phyloP scores from a whole-genome alignment of 2,888 invertebrate genomes.

The Conomelus anceps region DNA sequence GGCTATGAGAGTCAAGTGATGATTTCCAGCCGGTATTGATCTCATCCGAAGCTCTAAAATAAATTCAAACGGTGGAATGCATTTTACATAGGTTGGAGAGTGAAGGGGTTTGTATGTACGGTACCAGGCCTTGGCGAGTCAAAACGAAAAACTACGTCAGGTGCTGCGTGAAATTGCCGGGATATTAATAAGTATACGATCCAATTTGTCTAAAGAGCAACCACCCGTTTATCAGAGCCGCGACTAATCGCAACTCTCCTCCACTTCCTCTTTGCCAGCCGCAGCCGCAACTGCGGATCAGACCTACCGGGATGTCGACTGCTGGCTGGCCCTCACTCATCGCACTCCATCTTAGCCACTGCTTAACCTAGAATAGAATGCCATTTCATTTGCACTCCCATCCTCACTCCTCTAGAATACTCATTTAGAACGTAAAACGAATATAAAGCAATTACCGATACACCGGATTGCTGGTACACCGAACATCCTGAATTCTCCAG shows the following conservation, averaged over 20 bases:
- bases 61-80: neutral
- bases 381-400: neutral
- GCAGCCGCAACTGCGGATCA: neutral
- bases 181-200: slow-evolving; percentile 18
- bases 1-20: too few relatives aligned
- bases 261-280: neutral
- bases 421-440: neutral
- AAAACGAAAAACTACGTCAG: slow-evolving; percentile 8
- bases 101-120: neutral
- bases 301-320: neutral
- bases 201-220: slow-evolving; percentile 19
- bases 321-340: neutral
- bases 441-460: too few relatives aligned
- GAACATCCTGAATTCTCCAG: neutral
- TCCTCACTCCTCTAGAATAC: neutral
- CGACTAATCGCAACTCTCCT: slow-evolving; percentile 11
- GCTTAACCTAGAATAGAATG: neutral
- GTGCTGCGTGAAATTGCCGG: slow-evolving; percentile 18
- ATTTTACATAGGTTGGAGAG: neutral
- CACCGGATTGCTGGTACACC: neutral
- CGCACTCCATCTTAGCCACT: neutral
- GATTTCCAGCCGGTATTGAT: too few relatives aligned
- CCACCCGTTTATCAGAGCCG: slow-evolving; percentile 2
- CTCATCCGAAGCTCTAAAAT: too few relatives aligned
- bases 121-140: neutral